Conservation (phyloP, 2,113 vertebrate genomes). For the Trichomycterus rosablanca region DNA sequence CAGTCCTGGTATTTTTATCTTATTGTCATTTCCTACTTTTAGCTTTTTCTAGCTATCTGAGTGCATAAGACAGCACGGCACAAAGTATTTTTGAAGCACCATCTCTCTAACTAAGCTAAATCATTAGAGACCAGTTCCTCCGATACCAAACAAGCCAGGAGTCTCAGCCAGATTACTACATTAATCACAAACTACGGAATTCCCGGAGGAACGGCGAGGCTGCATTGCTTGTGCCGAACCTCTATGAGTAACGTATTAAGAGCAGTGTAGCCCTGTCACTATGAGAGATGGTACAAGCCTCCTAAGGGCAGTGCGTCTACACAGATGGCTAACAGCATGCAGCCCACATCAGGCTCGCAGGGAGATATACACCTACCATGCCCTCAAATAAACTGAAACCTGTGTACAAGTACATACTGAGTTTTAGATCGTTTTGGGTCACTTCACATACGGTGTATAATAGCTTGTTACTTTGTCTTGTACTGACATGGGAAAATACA, state of each 20-base stretch:
- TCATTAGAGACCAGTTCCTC: constrained; percentile 32
- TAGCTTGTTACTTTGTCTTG: too few species aligned
- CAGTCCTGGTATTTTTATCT: not conserved
- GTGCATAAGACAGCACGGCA: not conserved
- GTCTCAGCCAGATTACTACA: constrained; percentile 21
- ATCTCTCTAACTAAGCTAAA: constrained; percentile 6
- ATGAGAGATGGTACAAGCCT: constrained; percentile 35
- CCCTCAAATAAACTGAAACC: constrained; percentile 7
- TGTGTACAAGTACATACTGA: not conserved
- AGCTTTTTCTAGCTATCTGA: not conserved
- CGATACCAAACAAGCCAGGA: constrained; percentile 20
- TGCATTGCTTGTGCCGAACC: constrained; percentile 24
- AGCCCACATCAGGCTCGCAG: constrained; percentile 7
- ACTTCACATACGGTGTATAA: too few species aligned
- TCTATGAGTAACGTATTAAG: constrained; percentile 35
- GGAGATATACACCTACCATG: constrained; percentile 4
- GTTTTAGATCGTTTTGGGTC: too few species aligned
- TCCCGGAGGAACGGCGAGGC: constrained; percentile 33
- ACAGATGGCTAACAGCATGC: constrained; percentile 4
- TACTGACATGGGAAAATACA: too few species aligned
- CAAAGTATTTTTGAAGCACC: constrained; percentile 27
- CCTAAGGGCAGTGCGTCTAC: constrained; percentile 22
- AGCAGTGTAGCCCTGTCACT: constrained; percentile 33
- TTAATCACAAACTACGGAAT: constrained; percentile 41
- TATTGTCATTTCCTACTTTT: not conserved